Evolutionary conservation across 2,888 invertebrate species (phyloP).

Genomic region (Athripsodes cinereus): DNA sequence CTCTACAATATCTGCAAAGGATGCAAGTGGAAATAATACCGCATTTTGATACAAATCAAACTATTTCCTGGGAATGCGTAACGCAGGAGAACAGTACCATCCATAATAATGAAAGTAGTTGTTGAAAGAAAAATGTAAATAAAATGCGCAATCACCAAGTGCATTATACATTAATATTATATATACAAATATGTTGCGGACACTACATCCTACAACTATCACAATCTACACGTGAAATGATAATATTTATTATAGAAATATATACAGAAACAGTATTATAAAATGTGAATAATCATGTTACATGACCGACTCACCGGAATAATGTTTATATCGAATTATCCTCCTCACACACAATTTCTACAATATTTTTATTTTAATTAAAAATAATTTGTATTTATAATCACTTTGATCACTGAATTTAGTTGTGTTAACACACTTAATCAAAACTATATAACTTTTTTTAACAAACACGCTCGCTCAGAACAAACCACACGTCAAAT

Average conservation of each 20-base stretch:
- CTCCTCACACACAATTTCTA: not conserved
- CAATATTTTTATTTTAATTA: not conserved
- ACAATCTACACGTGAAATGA: not conserved
- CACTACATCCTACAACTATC: not conserved
- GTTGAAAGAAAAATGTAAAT: not conserved
- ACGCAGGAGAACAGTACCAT: not conserved
- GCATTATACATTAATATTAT: not conserved
- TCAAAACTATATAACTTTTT: not conserved
- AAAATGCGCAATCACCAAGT: constrained; percentile 1
- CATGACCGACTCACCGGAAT: not conserved
- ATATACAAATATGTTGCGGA: not conserved
- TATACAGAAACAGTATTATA: not conserved
- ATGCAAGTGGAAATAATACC: no score
- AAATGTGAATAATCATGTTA: not conserved
- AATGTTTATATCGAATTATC: not conserved
- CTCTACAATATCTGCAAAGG: no score
- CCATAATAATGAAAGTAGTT: not conserved
- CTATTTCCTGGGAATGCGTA: not conserved
- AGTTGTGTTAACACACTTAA: not conserved
- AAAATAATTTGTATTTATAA: not conserved
- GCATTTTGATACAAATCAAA: no score
- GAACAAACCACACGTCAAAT: not conserved
- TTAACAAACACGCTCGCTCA: not conserved
- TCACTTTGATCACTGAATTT: not conserved
- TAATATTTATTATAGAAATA: not conserved